phyloP scores from a whole-genome alignment of 2,113 vertebrate genomes.

The Taxidea taxus region DNA sequence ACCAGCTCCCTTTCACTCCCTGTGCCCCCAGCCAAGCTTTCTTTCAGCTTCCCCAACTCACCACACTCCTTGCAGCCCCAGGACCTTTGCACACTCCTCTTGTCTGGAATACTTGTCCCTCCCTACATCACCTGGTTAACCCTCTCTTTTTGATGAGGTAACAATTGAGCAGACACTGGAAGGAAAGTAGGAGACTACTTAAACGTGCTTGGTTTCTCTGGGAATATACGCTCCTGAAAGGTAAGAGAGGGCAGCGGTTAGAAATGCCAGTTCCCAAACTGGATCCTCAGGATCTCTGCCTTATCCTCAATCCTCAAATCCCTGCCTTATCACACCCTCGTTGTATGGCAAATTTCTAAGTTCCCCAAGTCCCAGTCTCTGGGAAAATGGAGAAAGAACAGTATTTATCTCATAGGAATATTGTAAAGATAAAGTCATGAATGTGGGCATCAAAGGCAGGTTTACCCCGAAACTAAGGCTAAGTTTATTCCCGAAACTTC shows the following conservation, averaged over 20 bases:
- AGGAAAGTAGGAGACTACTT: neutral
- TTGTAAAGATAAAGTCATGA: neutral
- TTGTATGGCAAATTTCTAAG: neutral
- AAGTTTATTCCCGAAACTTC: too few species aligned
- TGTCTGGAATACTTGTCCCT: neutral
- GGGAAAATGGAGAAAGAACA: neutral
- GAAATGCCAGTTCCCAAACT: neutral
- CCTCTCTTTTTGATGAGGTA: neutral
- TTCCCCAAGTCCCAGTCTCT: neutral
- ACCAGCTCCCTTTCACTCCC: neutral
- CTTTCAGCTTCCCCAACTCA: too few species aligned
- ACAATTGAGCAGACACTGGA: neutral
- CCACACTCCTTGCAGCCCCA: neutral
- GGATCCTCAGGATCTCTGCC: neutral
- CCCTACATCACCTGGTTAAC: neutral
- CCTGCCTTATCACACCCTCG: neutral
- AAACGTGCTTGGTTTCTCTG: neutral
- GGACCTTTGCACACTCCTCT: neutral
- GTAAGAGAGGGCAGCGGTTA: neutral
- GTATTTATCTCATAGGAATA: neutral
- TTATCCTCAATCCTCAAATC: neutral
- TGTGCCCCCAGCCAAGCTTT: neutral
- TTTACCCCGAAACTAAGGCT: neutral
- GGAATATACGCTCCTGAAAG: neutral
- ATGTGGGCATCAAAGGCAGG: neutral